Evolutionary conservation across 2,113 vertebrate species (phyloP).

Genomic region (Hemiprocne comata): DNA sequence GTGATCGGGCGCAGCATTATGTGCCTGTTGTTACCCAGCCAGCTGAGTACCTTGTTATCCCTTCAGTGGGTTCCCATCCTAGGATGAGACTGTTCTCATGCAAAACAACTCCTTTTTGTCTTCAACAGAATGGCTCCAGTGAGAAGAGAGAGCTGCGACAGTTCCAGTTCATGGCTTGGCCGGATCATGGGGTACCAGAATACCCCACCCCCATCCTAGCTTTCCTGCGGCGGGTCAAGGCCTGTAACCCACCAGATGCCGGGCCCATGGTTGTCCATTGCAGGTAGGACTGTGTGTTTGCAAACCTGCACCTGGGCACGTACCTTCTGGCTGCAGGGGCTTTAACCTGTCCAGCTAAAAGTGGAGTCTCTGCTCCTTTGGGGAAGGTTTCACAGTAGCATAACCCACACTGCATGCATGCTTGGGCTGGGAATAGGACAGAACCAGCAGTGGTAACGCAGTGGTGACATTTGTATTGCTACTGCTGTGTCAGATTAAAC

Average conservation of each 20-base stretch:
- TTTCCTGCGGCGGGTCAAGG: constrained; percentile 90
- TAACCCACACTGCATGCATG: background rate
- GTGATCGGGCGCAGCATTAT: rapidly evolving
- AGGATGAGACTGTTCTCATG: background rate
- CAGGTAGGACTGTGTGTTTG: constrained; percentile 80
- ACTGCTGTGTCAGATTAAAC: background rate
- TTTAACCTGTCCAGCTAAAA: background rate
- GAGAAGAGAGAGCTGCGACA: constrained; percentile 95
- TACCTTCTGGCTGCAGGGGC: background rate
- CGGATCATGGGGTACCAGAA: constrained; percentile 94
- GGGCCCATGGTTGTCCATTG: constrained; percentile 97
- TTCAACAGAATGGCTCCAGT: constrained; percentile 88
- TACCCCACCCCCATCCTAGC: constrained; percentile 92
- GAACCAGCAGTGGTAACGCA: background rate
- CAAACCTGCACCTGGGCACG: background rate
- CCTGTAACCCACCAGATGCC: constrained; percentile 90
- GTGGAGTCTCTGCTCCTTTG: background rate
- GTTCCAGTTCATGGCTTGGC: constrained; percentile 99
- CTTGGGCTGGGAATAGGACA: background rate
- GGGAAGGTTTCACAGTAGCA: background rate
- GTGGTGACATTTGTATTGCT: background rate
- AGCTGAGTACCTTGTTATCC: background rate
- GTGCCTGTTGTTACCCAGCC: background rate
- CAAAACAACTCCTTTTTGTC: background rate
- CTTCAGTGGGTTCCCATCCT: background rate